These are phyloP conservation scores for Amblyteles armatorius DNA, from an alignment of 2,888 invertebrate genomes.

Conservation along the genomic window DNA sequence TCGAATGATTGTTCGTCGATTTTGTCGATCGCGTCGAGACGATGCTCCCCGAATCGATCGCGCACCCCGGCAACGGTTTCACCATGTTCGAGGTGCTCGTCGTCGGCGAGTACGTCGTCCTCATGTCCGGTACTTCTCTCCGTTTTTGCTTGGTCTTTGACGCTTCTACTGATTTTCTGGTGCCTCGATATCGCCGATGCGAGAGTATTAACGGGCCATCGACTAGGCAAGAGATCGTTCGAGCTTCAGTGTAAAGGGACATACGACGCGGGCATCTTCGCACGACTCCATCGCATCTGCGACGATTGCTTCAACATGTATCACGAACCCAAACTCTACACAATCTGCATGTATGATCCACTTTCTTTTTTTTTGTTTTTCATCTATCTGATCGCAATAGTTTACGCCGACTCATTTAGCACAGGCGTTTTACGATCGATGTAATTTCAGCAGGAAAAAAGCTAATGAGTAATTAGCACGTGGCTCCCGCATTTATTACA, in stretches of 20 bases:
- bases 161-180: no score
- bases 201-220: slow-evolving; percentile 87
- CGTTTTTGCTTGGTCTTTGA: no score
- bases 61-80: not conserved
- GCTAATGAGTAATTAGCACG: no score
- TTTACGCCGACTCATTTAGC: not conserved
- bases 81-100: no score
- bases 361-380: slow-evolving; percentile 76
- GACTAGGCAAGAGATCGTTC: slow-evolving; percentile 94
- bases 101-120: no score
- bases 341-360: slow-evolving; percentile 91
- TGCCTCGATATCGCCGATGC: slow-evolving; percentile 78
- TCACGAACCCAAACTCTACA: slow-evolving; percentile 93
- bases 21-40: slow-evolving; percentile 61
- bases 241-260: slow-evolving; percentile 96
- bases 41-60: slow-evolving; percentile 53
- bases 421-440: no score
- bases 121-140: no score
- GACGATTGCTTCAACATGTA: slow-evolving; percentile 97
- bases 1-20: slow-evolving; percentile 49
- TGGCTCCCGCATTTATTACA: no score
- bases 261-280: slow-evolving; percentile 95
- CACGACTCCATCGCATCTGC: slow-evolving; percentile 94
- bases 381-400: not conserved
- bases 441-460: not conserved